Percentiles rank a stretch among this genome's conserved stretches.
Conservation (phyloP, 2,888 invertebrate genomes). For the Pammene fasciana region DNA sequence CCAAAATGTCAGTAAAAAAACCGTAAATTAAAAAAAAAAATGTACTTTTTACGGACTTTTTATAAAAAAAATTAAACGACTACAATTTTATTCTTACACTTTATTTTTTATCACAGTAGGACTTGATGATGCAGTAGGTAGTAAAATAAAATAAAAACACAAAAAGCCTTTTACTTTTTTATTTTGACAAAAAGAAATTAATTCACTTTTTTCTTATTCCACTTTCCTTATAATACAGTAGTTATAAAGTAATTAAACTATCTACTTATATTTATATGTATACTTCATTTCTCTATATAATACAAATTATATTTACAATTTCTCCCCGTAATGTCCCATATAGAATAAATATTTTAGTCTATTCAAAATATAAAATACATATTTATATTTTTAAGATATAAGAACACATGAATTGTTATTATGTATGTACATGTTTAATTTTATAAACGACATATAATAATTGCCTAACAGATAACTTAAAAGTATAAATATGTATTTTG, state of each 20-base stretch:
- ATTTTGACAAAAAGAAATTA: constrained; percentile 82
- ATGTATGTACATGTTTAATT: constrained; percentile 38
- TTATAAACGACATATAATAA: constrained; percentile 30
- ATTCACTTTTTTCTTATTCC: constrained; percentile 78
- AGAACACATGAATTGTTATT: constrained; percentile 35
- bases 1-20: too few relatives aligned
- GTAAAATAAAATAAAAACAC: constrained; percentile 51
- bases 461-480: constrained; percentile 30
- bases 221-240: constrained; percentile 80
- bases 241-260: constrained; percentile 81
- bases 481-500: constrained; percentile 38
- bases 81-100: too few relatives aligned
- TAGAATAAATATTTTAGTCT: constrained; percentile 50
- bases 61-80: too few relatives aligned
- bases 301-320: constrained; percentile 81
- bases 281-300: constrained; percentile 77
- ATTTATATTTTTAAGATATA: constrained; percentile 35
- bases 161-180: constrained; percentile 73
- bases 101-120: neutral
- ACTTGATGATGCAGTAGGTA: neutral
- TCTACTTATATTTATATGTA: constrained; percentile 79
- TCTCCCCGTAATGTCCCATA: constrained; percentile 78
- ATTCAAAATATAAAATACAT: constrained; percentile 35
- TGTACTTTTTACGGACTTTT: too few relatives aligned
- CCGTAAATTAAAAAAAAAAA: too few relatives aligned